phyloP scores from a whole-genome alignment of 1,140 invertebrate genomes.

The Zaprionus gabonicus region DNA sequence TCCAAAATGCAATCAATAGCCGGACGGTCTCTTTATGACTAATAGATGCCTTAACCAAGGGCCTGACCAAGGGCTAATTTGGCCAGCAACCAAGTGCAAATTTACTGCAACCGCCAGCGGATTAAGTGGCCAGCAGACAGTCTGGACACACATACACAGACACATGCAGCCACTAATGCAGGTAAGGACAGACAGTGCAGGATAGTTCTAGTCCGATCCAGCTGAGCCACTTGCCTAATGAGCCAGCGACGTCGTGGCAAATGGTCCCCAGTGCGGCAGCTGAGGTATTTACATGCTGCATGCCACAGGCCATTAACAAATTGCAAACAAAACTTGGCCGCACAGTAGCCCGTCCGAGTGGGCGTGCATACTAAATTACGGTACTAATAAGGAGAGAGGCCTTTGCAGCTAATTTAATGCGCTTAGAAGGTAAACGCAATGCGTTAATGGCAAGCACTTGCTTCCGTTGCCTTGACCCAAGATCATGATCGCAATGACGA shows the following conservation, averaged over 20 bases:
- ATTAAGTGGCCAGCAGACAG: slow-evolving; percentile 62
- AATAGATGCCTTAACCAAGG: slow-evolving; percentile 79
- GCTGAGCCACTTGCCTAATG: slow-evolving; percentile 48
- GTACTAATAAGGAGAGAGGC: slow-evolving; percentile 71
- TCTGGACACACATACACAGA: not conserved
- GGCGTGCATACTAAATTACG: slow-evolving; percentile 77
- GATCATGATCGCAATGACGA: slow-evolving; percentile 29
- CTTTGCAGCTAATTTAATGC: slow-evolving; percentile 76
- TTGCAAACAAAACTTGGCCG: slow-evolving; percentile 76
- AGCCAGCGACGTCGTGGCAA: slow-evolving; percentile 44
- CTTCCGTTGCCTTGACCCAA: slow-evolving; percentile 63
- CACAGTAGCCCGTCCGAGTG: slow-evolving; percentile 66
- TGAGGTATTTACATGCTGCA: slow-evolving; percentile 64
- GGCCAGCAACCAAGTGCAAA: slow-evolving; percentile 66
- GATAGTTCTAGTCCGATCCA: not conserved
- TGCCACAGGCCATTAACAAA: slow-evolving; percentile 80
- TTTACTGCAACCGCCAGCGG: slow-evolving; percentile 58
- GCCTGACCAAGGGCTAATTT: slow-evolving; percentile 73
- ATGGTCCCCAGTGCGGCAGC: slow-evolving; percentile 16
- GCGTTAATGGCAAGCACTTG: slow-evolving; percentile 66
- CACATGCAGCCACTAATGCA: not conserved
- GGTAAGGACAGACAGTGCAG: not conserved
- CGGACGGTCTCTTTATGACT: slow-evolving; percentile 66
- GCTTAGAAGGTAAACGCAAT: slow-evolving; percentile 54
- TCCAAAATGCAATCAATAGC: slow-evolving; percentile 38